Conservation (phyloP, 2,888 invertebrate genomes). For the Drosophila anomalipes region DNA sequence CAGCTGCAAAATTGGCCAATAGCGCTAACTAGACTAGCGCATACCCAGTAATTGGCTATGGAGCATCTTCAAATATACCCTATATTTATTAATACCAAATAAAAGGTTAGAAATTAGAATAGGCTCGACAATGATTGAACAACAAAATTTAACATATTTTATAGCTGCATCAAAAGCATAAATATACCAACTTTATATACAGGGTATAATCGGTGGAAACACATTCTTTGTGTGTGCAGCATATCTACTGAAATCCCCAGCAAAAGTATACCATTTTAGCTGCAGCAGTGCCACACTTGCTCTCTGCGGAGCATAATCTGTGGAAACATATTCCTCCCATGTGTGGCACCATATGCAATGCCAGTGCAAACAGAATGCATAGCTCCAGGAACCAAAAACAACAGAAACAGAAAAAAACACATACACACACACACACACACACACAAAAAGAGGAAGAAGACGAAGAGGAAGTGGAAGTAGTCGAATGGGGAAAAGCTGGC, state of each 20-base stretch:
- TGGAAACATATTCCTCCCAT: slow-evolving; percentile 19
- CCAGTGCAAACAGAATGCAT: slow-evolving; percentile 27
- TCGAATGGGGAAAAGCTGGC: slow-evolving; percentile 8
- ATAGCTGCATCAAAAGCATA: no score
- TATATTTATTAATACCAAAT: background rate
- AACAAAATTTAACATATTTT: no score
- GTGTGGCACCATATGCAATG: slow-evolving; percentile 57
- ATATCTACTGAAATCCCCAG: background rate
- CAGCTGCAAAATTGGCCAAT: slow-evolving; percentile 26
- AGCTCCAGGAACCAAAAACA: slow-evolving; percentile 8
- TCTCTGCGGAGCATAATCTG: slow-evolving; percentile 20
- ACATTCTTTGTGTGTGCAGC: slow-evolving; percentile 8
- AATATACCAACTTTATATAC: background rate
- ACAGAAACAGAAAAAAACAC: background rate
- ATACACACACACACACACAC: no score
- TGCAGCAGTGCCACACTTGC: background rate
- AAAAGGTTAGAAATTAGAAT: background rate
- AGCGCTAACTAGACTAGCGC: background rate
- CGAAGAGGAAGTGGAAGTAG: background rate
- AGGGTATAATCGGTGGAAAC: slow-evolving; percentile 27
- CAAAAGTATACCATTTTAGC: background rate
- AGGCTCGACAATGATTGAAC: background rate
- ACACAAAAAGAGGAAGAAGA: no score
- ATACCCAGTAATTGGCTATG: slow-evolving; percentile 7
- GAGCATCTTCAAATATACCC: background rate